Evolutionary conservation across 2,113 vertebrate genomes (phyloP).

Genomic region (Probosciger aterrimus): DNA sequence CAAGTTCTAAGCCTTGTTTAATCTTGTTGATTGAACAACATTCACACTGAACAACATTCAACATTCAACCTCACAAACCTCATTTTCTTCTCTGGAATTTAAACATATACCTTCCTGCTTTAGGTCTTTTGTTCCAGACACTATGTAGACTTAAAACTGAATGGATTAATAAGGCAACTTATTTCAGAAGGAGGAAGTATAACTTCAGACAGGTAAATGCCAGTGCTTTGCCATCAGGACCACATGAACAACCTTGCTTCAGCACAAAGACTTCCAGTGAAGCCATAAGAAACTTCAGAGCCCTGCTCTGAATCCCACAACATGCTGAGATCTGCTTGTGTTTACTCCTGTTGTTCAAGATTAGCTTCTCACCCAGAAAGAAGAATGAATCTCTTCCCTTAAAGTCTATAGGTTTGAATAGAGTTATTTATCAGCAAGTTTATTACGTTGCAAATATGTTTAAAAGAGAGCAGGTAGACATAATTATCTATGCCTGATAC

Average conservation of each 20-base stretch:
- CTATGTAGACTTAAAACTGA: neutral
- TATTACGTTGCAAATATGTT: neutral
- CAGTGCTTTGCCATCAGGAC: neutral
- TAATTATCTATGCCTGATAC: neutral
- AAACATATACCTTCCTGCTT: neutral
- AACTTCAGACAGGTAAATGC: neutral
- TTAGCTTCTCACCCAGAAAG: neutral
- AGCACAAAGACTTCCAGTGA: neutral
- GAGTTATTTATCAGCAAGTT: neutral
- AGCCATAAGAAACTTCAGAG: neutral
- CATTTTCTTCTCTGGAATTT: neutral
- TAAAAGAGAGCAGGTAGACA: neutral
- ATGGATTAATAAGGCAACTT: neutral
- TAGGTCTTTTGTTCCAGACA: neutral
- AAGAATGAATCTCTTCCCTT: neutral
- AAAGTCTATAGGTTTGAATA: neutral
- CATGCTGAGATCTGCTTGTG: neutral
- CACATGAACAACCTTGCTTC: neutral
- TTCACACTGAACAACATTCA: neutral
- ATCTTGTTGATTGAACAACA: neutral
- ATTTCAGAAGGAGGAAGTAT: neutral
- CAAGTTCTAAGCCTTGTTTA: neutral
- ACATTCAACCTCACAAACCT: neutral
- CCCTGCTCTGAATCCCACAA: neutral
- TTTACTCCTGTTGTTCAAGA: neutral